These are phyloP conservation scores for Otis tarda DNA, from an alignment of 2,113 vertebrate species.

Conservation along the genomic window DNA sequence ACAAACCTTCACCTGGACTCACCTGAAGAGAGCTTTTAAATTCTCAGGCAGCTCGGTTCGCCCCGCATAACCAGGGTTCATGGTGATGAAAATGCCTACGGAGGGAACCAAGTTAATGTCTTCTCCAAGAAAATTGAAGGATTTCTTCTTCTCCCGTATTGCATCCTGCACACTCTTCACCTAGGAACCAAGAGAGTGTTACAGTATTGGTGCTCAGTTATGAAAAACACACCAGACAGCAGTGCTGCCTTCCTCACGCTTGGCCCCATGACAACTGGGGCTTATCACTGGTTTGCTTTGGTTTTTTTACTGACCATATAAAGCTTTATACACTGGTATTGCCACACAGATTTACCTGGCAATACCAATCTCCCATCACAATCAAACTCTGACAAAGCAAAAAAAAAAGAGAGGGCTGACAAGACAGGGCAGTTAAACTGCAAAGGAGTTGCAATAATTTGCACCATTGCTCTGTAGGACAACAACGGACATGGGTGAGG, in stretches of 20 bases:
- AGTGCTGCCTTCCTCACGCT: background rate
- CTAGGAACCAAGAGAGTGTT: slow-evolving; percentile 59
- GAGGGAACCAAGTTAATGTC: slow-evolving; percentile 87
- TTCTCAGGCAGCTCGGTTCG: slow-evolving; percentile 95
- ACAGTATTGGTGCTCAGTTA: background rate
- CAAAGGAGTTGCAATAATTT: background rate
- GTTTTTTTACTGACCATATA: background rate
- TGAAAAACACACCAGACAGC: background rate
- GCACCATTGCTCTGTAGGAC: background rate
- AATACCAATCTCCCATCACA: background rate
- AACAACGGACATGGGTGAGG: fast-evolving
- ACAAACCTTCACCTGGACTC: background rate
- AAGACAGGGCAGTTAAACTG: background rate
- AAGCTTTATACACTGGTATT: background rate
- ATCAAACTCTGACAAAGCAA: background rate
- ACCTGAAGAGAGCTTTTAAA: slow-evolving; percentile 97
- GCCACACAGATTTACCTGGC: too few species aligned
- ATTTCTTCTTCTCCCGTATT: slow-evolving; percentile 88
- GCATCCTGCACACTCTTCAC: slow-evolving; percentile 98
- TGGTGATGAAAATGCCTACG: slow-evolving; percentile 97
- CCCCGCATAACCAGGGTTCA: slow-evolving; percentile 97
- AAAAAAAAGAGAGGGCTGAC: background rate
- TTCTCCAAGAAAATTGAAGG: slow-evolving; percentile 94
- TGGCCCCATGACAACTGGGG: fast-evolving
- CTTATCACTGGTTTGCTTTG: background rate